Percentiles rank a stretch among this genome's conserved stretches.
These are phyloP conservation scores for Lingula anatina DNA, from an alignment of 2,888 invertebrate species.

Conservation along the genomic window DNA sequence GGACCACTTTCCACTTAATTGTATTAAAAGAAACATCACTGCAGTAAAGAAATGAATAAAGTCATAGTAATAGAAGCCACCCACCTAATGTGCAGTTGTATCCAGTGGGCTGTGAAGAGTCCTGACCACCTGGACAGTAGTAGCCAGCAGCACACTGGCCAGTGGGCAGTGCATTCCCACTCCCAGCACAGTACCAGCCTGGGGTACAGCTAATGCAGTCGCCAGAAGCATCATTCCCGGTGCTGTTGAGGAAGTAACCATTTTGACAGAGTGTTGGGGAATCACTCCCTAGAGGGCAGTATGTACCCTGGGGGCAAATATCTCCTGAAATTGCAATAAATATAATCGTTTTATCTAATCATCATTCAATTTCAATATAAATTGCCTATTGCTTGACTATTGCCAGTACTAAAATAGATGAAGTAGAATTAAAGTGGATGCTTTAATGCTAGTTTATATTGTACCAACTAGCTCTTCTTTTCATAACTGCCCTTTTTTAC, in stretches of 20 bases:
- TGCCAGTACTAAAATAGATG: too few relatives aligned
- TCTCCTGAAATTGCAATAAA: slow-evolving; percentile 22
- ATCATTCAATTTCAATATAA: too few relatives aligned
- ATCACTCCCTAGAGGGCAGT: slow-evolving; percentile 29
- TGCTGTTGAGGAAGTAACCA: slow-evolving; percentile 31
- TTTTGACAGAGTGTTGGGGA: slow-evolving; percentile 25
- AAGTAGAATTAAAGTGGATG: too few relatives aligned
- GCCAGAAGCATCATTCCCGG: slow-evolving; percentile 23
- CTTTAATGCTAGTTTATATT: too few relatives aligned
- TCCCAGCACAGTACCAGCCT: slow-evolving; percentile 33
- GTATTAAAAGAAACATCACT: too few relatives aligned
- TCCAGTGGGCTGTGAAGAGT: slow-evolving; percentile 22
- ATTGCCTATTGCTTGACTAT: too few relatives aligned
- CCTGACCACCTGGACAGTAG: slow-evolving; percentile 44
- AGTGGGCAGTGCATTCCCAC: slow-evolving; percentile 27
- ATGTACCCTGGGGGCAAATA: slow-evolving; percentile 34
- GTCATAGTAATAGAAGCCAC: too few relatives aligned
- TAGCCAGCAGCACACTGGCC: slow-evolving; percentile 37
- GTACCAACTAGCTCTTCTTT: too few relatives aligned
- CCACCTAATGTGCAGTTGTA: slow-evolving; percentile 37
- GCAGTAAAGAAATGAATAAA: too few relatives aligned
- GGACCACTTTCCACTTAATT: too few relatives aligned
- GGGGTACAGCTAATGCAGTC: slow-evolving; percentile 31
- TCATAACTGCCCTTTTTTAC: too few relatives aligned
- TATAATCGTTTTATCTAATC: too few relatives aligned